Evolutionary conservation across 1,140 invertebrate species (phyloP).

Genomic region (Teleogryllus occipitalis): DNA sequence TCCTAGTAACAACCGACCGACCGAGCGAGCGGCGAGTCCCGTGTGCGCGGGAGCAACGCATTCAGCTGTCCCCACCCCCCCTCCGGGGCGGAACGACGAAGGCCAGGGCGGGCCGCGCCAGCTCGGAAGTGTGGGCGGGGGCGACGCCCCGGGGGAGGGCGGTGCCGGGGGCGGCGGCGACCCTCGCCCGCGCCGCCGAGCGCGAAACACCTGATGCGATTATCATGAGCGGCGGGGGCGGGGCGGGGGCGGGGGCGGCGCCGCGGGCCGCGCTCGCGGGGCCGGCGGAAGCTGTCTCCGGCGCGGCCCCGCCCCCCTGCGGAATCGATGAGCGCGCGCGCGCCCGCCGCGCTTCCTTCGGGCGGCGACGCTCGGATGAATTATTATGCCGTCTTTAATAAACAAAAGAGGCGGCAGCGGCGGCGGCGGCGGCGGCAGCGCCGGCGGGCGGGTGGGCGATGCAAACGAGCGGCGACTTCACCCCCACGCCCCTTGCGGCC

Average conservation of each 20-base stretch:
- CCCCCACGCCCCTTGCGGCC: no score
- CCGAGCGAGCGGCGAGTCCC: constrained; percentile 28
- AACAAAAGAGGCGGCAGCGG: no score
- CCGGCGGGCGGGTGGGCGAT: constrained; percentile 50
- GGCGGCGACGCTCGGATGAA: no score
- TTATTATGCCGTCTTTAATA: no score
- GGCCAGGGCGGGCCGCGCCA: constrained; percentile 34
- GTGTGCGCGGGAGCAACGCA: constrained; percentile 44
- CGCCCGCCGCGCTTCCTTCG: no score
- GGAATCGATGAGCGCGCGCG: no score
- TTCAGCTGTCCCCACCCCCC: constrained; percentile 25
- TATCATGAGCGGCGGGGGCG: no score
- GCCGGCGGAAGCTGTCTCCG: constrained; percentile 41
- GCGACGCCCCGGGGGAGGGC: constrained; percentile 22
- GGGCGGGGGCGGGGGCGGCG: no score
- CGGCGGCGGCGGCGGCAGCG: no score
- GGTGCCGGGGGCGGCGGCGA: constrained; percentile 26
- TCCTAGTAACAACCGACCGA: no score
- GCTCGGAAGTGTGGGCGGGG: constrained; percentile 41
- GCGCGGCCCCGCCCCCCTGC: constrained; percentile 31
- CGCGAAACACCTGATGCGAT: no score
- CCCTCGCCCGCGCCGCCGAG: constrained; percentile 31
- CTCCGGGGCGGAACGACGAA: constrained; percentile 49
- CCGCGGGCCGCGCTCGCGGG: constrained; percentile 40
- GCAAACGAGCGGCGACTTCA: constrained; percentile 36